A percentile compares a stretch with the other conserved stretches of the same genome.
Evolutionary conservation across 1,140 invertebrate genomes (phyloP).

Genomic region (Frieseomelitta varia): DNA sequence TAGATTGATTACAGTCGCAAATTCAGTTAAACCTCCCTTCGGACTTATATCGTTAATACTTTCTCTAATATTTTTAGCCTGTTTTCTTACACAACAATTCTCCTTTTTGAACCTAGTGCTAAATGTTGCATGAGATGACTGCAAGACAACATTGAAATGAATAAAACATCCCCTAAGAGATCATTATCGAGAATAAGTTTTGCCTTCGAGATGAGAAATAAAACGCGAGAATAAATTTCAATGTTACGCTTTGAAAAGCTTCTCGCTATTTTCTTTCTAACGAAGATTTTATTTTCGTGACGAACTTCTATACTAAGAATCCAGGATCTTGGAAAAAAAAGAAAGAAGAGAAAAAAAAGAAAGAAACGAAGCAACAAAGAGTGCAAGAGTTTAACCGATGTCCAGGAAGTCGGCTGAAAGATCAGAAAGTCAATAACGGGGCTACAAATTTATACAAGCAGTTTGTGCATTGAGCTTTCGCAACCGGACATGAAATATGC

Average conservation of each 20-base stretch:
- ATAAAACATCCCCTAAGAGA: neutral
- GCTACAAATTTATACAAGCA: constrained; percentile 6
- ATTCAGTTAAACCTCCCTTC: neutral
- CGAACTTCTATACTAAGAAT: neutral
- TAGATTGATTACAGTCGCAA: neutral
- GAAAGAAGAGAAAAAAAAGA: neutral
- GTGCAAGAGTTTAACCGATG: neutral
- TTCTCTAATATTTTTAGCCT: no score
- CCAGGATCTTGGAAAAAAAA: neutral
- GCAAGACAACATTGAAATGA: neutral
- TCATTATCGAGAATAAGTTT: neutral
- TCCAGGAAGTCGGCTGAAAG: neutral
- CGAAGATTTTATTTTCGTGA: neutral
- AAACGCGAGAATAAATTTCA: neutral
- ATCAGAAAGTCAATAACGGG: constrained; percentile 8
- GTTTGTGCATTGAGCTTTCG: constrained; percentile 5
- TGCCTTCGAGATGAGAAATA: neutral
- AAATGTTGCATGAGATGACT: neutral
- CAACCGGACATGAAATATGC: constrained; percentile 30
- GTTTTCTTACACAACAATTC: no score
- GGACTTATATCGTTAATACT: no score
- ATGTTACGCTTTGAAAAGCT: neutral
- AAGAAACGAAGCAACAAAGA: neutral
- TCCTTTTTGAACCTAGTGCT: no score
- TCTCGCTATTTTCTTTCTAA: neutral